A percentile compares a stretch with the other conserved stretches of the same genome.
Conservation (phyloP, 2,113 vertebrate species). For the Pithys albifrons region DNA sequence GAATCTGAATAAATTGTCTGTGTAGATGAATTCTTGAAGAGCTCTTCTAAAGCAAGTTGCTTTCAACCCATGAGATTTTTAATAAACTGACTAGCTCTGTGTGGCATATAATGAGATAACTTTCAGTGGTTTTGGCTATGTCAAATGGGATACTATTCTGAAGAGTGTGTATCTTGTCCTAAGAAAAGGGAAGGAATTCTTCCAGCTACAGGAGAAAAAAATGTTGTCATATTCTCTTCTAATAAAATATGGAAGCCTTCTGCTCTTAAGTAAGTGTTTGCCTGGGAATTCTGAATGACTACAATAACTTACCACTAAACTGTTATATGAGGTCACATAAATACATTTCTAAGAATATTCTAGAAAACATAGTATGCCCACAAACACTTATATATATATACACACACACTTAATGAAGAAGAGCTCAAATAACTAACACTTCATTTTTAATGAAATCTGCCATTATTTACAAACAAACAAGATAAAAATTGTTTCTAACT, state of each 20-base stretch:
- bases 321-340: neutral
- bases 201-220: neutral
- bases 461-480: neutral
- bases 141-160: neutral
- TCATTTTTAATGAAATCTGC: neutral
- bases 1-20: neutral
- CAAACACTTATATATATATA: neutral
- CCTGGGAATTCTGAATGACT: neutral
- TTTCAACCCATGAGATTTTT: neutral
- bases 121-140: neutral
- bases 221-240: neutral
- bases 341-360: neutral
- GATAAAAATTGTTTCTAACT: neutral
- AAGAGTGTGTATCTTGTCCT: neutral
- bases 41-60: neutral
- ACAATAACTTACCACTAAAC: neutral
- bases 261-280: neutral
- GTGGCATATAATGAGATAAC: neutral
- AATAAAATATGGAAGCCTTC: neutral
- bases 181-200: neutral
- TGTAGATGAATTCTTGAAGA: neutral
- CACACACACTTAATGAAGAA: neutral
- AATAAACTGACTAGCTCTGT: neutral
- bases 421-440: neutral
- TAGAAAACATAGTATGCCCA: neutral